A percentile compares a stretch with the other conserved stretches of the same genome.
These are phyloP conservation scores for Pangasianodon gigas DNA, from an alignment of 2,113 vertebrate species.

Conservation along the genomic window DNA sequence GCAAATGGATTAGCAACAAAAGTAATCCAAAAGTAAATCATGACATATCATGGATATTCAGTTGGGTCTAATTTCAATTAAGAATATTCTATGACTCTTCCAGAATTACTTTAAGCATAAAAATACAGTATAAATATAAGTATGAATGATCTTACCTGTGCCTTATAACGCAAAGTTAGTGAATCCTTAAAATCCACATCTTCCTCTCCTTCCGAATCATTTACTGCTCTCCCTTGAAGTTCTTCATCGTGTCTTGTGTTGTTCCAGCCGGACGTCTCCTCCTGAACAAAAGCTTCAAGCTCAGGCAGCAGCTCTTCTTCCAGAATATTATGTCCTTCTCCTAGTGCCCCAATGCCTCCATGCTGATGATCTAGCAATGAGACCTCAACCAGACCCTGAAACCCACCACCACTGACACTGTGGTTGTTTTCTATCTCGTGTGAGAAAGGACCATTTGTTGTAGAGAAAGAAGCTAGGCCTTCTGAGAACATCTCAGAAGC, in stretches of 20 bases:
- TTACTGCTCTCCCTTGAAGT: conserved; percentile 11
- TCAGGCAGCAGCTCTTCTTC: conserved; percentile 89
- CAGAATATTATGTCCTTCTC: conserved; percentile 84
- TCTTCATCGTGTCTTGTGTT: conserved; percentile 55
- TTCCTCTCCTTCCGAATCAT: conserved; percentile 23
- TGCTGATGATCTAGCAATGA: conserved; percentile 81
- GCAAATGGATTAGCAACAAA: neutral
- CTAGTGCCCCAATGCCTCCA: conserved; percentile 80
- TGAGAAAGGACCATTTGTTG: conserved; percentile 59
- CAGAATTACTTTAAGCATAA: neutral
- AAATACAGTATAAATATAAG: neutral
- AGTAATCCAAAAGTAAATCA: neutral
- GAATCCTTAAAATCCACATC: conserved; percentile 49
- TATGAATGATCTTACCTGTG: conserved; percentile 64
- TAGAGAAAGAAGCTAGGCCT: conserved; percentile 80
- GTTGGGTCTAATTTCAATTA: neutral
- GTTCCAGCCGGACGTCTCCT: conserved; percentile 67
- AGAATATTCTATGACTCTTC: neutral
- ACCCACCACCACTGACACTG: conserved; percentile 75
- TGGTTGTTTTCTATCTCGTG: conserved; percentile 25
- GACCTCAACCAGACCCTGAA: conserved; percentile 83
- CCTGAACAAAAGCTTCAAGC: conserved; percentile 87
- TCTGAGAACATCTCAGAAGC: conserved; percentile 86
- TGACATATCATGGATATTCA: neutral
- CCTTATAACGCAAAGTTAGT: conserved; percentile 58